Base-by-base conservation (phyloP, 92 coral and sea anemone species). In the Epizoanthus rinbou region DNA sequence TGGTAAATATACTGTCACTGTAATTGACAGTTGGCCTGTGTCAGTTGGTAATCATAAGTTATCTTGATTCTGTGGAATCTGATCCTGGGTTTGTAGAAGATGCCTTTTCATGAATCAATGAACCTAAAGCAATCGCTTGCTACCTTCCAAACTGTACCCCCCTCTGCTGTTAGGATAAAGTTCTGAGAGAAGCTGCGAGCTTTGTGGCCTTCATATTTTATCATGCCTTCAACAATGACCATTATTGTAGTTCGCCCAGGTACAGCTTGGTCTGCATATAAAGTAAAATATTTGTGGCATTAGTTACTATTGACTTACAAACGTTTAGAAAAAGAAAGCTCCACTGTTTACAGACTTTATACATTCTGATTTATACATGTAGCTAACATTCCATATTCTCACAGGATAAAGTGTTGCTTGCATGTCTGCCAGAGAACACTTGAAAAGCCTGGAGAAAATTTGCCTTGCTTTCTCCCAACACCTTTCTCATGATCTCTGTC, bases 111-210 rank as follows among this genome's bases (percentile, higher is more conserved):
- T 15, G 72, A 78, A 21, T 67, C 88, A 19, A 90, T 79, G 54
- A 91, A 90, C 53, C 99, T 91, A 80, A 97, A 97, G 81, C 99
- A 97, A 85, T 97, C 99, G 33, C 99, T 97, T 50, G 92, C 93
- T 24, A 97, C 98, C 50, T 94, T 94, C 99, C 99, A 97, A 35
- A 97, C 98, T 65, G 81, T 89, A 69, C 95, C 93, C n/a, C 91
- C 95, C 64, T 97, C 97, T 8, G 98, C 98, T 71, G 98, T 97
- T 52, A 97, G 84, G 37, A 97, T 85, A 86, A 97, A 94, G 88
- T 97, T 97, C 80, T 97, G 99, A 15, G 98, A 94, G 79, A 97
- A 97, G 64, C 59, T 87, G 59, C 90, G 87, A 14, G 85, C 64
- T 89, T 92, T 87, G 81, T 85, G 93, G 1, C 98, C 99, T 52